Evolutionary conservation across 2,113 vertebrate genomes (phyloP).

Genomic region (Mesocricetus auratus): DNA sequence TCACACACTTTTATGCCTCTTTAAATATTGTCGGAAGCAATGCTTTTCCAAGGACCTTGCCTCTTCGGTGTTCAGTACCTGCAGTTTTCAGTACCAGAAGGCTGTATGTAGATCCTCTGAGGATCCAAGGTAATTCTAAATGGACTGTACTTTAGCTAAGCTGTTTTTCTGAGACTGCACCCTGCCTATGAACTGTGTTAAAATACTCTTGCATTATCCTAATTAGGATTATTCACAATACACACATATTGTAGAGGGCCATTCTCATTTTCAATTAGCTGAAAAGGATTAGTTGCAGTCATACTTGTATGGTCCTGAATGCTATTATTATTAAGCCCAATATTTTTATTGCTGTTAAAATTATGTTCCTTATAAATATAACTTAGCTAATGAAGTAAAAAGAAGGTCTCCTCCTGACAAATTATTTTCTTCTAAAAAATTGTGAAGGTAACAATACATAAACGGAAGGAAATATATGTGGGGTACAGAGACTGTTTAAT

Average conservation of each 20-base stretch:
- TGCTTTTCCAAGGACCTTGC: slow-evolving; percentile 45
- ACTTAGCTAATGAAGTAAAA: slow-evolving; percentile 85
- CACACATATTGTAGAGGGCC: slow-evolving; percentile 80
- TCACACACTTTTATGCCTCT: slow-evolving; percentile 67
- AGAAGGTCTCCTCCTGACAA: slow-evolving; percentile 75
- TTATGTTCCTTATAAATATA: slow-evolving; percentile 81
- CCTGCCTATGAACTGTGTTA: slow-evolving; percentile 82
- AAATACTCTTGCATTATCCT: slow-evolving; percentile 85
- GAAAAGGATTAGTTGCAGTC: slow-evolving; percentile 84
- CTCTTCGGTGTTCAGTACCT: slow-evolving; percentile 51
- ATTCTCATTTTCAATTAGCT: slow-evolving; percentile 87
- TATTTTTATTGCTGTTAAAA: slow-evolving; percentile 85
- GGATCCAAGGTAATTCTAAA: slow-evolving; percentile 79
- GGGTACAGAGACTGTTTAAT: slow-evolving; percentile 83
- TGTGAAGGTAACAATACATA: slow-evolving; percentile 82
- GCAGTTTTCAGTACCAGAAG: slow-evolving; percentile 45
- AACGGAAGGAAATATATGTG: slow-evolving; percentile 83
- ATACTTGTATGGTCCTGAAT: slow-evolving; percentile 80
- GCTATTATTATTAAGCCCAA: slow-evolving; percentile 86
- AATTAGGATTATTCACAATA: slow-evolving; percentile 86
- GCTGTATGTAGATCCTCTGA: slow-evolving; percentile 71
- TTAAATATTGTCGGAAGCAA: slow-evolving; percentile 38
- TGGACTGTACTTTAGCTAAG: slow-evolving; percentile 71
- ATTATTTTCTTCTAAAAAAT: slow-evolving; percentile 73
- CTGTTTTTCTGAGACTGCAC: slow-evolving; percentile 79